Evolutionary conservation across 1,140 invertebrate genomes (phyloP).

Genomic region (Neodiprion pinetum): DNA sequence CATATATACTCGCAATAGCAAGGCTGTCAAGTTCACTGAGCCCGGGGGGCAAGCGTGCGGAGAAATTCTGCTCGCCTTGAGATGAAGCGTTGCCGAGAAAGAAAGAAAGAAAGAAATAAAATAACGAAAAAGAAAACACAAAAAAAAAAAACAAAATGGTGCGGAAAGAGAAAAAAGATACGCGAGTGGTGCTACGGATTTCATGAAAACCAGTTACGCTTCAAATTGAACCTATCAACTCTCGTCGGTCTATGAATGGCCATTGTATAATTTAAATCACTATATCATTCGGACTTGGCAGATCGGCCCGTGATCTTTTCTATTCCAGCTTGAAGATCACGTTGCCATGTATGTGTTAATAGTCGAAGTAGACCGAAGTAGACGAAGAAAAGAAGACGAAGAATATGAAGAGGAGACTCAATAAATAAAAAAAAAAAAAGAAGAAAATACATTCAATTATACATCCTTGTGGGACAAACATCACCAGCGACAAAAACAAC

Average conservation of each 20-base stretch:
- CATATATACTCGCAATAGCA: not conserved
- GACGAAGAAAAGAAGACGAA: no score
- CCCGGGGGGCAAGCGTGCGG: not conserved
- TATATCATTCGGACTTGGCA: not conserved
- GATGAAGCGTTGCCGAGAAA: not conserved
- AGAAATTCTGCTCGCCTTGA: not conserved
- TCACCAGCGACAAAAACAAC: not conserved
- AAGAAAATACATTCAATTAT: not conserved
- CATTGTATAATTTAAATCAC: not conserved
- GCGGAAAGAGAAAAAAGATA: not conserved
- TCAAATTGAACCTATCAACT: not conserved
- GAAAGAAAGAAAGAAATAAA: no score
- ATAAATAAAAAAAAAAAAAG: not conserved
- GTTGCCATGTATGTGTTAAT: no score
- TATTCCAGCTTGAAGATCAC: no score
- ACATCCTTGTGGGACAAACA: not conserved
- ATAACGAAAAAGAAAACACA: no score
- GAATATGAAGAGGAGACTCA: not conserved
- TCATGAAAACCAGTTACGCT: not conserved
- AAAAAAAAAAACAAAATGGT: no score
- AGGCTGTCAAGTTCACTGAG: slow-evolving; percentile 2
- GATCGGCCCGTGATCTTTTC: no score
- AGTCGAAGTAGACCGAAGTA: no score
- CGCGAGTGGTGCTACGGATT: not conserved
- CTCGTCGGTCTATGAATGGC: not conserved